A percentile compares a stretch with the other conserved stretches of the same genome.
These are phyloP conservation scores for Clivina fossor DNA, from an alignment of 2,888 invertebrate species.

Conservation along the genomic window DNA sequence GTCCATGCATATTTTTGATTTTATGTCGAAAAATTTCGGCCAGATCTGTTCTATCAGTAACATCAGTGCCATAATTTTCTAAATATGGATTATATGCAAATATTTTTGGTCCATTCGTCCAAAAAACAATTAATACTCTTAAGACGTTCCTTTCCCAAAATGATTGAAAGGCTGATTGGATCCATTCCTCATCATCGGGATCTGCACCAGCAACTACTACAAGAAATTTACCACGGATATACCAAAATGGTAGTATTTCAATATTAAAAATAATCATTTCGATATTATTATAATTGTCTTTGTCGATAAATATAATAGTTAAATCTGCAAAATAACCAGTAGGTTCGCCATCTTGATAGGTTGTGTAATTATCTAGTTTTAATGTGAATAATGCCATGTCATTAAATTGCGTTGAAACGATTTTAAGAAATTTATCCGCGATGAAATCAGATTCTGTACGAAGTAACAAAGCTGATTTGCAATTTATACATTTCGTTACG, in stretches of 20 bases:
- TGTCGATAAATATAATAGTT: constrained; percentile 11
- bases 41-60: constrained; percentile 10
- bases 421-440: constrained; percentile 6
- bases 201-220: constrained; percentile 12
- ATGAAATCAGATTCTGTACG: neutral
- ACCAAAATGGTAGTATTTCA: constrained; percentile 13
- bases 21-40: constrained; percentile 16
- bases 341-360: neutral
- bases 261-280: constrained; percentile 22
- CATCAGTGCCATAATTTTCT: constrained; percentile 13
- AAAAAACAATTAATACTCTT: constrained; percentile 19
- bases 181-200: constrained; percentile 10
- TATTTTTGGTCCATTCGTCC: constrained; percentile 13
- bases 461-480: constrained; percentile 7
- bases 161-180: constrained; percentile 5
- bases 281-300: constrained; percentile 9
- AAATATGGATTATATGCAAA: constrained; percentile 24
- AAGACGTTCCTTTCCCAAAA: constrained; percentile 16
- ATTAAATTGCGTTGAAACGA: constrained; percentile 1
- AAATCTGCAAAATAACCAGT: constrained; percentile 16
- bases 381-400: constrained; percentile 11
- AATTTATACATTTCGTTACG: constrained; percentile 4
- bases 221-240: constrained; percentile 15
- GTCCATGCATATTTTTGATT: constrained; percentile 22
- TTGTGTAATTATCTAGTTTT: constrained; percentile 15